phyloP scores from a whole-genome alignment of 2,797 vertebrate species.

The Danio jaintianensis region DNA sequence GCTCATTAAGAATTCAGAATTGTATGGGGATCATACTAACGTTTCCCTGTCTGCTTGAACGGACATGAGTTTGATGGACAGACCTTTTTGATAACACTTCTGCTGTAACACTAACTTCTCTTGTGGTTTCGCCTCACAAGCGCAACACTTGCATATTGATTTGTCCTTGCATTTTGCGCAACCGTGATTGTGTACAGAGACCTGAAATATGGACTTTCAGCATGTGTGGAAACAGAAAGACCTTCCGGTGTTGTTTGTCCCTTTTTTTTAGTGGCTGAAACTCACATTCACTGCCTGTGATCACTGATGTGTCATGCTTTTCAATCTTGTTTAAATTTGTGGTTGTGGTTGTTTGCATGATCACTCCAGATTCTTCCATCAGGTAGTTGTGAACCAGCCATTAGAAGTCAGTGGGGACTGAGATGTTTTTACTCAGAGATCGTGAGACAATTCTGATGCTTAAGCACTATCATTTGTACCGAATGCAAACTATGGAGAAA shows the following conservation, averaged over 20 bases:
- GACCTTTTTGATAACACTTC: neutral
- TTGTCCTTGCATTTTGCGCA: neutral
- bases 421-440: constrained; percentile 34
- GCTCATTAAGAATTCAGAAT: neutral
- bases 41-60: neutral
- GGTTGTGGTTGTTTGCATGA: neutral
- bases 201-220: constrained; percentile 52
- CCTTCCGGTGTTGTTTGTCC: neutral
- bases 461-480: neutral
- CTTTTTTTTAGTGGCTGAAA: neutral
- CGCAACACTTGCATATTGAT: constrained; percentile 45
- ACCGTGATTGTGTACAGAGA: constrained; percentile 42
- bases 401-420: constrained; percentile 38
- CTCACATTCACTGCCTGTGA: neutral
- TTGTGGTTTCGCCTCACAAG: constrained; percentile 5
- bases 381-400: constrained; percentile 29
- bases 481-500: neutral
- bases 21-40: neutral
- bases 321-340: neutral
- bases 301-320: neutral
- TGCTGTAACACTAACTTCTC: neutral
- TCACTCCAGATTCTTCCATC: constrained; percentile 34
- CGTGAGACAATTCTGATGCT: constrained; percentile 4
- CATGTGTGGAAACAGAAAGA: neutral
- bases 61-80: neutral